A percentile compares a stretch with the other conserved stretches of the same genome.
Conservation (phyloP, 1,140 invertebrate genomes). For the Achatina immaculata region DNA sequence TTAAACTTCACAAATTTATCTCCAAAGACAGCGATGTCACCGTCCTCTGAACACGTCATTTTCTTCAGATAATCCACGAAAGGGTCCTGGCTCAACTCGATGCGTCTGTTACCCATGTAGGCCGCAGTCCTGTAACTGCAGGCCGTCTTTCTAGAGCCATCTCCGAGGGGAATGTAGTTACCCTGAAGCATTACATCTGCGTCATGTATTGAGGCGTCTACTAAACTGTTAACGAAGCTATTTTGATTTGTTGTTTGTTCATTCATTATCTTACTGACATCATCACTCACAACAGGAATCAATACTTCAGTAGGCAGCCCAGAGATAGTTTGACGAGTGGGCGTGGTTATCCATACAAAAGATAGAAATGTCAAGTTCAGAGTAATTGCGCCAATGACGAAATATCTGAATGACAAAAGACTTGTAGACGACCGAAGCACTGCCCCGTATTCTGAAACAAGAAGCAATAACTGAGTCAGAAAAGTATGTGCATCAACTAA, state of each 20-base stretch:
- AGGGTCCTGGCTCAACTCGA: conserved; percentile 25
- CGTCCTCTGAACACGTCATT: conserved; percentile 18
- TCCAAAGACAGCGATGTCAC: conserved; percentile 43
- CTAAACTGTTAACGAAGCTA: neutral
- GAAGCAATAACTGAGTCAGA: too few relatives aligned
- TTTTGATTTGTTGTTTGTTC: neutral
- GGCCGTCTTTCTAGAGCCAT: neutral
- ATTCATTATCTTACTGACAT: neutral
- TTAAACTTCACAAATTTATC: conserved; percentile 46
- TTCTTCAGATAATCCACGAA: conserved; percentile 39
- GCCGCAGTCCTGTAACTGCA: conserved; percentile 3
- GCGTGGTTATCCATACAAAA: neutral
- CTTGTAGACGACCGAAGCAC: too few relatives aligned
- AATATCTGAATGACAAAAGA: neutral
- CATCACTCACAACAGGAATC: neutral
- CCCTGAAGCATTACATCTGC: neutral
- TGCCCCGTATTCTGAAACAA: neutral
- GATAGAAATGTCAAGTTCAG: neutral
- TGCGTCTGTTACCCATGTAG: neutral
- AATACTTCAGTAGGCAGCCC: too few relatives aligned
- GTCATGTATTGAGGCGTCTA: neutral
- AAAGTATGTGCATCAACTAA: too few relatives aligned
- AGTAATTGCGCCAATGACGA: neutral
- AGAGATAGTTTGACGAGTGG: neutral
- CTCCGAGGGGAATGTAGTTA: too few relatives aligned